Conservation (phyloP, 2,888 invertebrate species). For the Drosophila formosana region DNA sequence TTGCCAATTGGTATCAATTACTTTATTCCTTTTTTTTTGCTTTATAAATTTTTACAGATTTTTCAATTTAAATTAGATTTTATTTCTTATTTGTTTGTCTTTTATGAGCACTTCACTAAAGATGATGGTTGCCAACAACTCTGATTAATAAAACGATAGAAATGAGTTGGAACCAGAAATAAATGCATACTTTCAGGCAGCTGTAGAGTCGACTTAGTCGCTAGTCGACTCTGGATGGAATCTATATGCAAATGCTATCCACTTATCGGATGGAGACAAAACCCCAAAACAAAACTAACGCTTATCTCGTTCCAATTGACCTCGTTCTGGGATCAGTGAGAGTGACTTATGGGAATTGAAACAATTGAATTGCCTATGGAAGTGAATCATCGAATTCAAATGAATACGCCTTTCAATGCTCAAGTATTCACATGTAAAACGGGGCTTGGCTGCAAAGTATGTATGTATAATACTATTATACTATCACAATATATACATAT, state of each 20-base stretch:
- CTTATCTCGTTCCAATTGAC: conserved; percentile 39
- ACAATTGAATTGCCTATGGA: conserved; percentile 50
- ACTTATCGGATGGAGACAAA: not conserved
- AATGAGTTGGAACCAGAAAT: not conserved
- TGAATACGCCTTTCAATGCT: conserved; percentile 35
- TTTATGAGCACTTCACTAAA: not conserved
- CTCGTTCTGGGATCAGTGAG: conserved; percentile 24
- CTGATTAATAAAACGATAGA: not conserved
- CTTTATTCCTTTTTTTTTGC: too few species aligned
- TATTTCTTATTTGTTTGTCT: not conserved
- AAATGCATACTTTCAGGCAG: conserved; percentile 66
- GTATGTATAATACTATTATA: not conserved
- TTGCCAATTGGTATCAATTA: too few species aligned
- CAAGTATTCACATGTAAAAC: conserved; percentile 44
- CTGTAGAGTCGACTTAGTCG: not conserved
- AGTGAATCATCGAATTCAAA: conserved; percentile 41
- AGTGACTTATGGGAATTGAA: conserved; percentile 34
- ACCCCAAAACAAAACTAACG: not conserved
- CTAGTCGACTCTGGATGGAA: not conserved
- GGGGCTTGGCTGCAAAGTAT: conserved; percentile 39
- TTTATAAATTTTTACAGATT: not conserved
- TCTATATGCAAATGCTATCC: not conserved
- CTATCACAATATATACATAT: not conserved
- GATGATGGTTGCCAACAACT: too few species aligned
- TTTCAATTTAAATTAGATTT: not conserved